Percentiles rank a stretch among this genome's conserved stretches.
Conservation (phyloP, 2,888 invertebrate genomes). For the Lochmaea crataegi region DNA sequence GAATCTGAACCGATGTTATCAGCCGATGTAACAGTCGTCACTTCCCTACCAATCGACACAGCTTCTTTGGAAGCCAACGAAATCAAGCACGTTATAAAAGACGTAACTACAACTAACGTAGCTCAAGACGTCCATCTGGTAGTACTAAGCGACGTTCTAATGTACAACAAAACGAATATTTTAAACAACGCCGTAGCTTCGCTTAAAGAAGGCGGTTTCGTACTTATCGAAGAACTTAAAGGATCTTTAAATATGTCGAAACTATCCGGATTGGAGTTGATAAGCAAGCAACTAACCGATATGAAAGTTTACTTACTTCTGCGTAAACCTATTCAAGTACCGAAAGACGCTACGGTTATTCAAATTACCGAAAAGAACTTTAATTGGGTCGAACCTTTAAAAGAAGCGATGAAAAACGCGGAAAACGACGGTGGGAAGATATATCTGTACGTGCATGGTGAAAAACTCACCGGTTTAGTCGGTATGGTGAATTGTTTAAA, state of each 20-base stretch:
- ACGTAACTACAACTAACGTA: constrained; percentile 70
- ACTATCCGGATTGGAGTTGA: constrained; percentile 67
- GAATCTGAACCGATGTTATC: constrained; percentile 76
- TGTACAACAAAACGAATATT: constrained; percentile 67
- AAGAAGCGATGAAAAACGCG: constrained; percentile 77
- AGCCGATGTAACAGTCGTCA: constrained; percentile 63
- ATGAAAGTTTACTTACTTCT: constrained; percentile 76
- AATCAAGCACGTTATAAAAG: constrained; percentile 75
- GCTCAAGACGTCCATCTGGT: constrained; percentile 78
- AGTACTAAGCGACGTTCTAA: constrained; percentile 74
- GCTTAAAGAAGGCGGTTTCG: constrained; percentile 76
- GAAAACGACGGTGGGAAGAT: constrained; percentile 73
- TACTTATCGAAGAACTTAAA: constrained; percentile 79
- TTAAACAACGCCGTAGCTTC: constrained; percentile 72
- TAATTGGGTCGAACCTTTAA: constrained; percentile 85
- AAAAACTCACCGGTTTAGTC: constrained; percentile 80
- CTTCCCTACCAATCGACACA: constrained; percentile 67
- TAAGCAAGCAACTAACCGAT: constrained; percentile 74
- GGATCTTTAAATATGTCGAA: constrained; percentile 63
- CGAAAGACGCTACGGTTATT: constrained; percentile 68
- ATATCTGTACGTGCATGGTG: constrained; percentile 76
- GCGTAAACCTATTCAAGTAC: constrained; percentile 67
- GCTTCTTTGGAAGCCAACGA: constrained; percentile 71
- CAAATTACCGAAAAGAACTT: constrained; percentile 77
- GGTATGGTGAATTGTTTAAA: constrained; percentile 93